Percentiles rank a stretch among this genome's conserved stretches.
Evolutionary conservation across 2,797 vertebrate genomes (phyloP).

Genomic region (Amphiprion clarkii): DNA sequence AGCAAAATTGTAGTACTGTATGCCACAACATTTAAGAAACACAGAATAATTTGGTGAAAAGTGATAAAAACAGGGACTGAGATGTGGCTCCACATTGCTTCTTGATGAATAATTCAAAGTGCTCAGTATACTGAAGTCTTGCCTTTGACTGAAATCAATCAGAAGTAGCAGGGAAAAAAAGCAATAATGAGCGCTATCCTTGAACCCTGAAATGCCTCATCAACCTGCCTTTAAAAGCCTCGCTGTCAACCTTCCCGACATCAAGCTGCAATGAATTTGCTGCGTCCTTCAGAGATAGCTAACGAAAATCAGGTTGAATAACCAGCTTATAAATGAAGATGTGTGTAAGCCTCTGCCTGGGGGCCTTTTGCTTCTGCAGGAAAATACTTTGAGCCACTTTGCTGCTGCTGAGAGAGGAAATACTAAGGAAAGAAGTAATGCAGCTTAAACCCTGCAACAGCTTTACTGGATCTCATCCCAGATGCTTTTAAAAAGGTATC

Average conservation of each 20-base stretch:
- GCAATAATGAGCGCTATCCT: background rate
- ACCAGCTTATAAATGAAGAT: conserved; percentile 34
- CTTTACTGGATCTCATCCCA: conserved; percentile 43
- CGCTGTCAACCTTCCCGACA: background rate
- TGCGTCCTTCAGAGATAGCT: conserved; percentile 32
- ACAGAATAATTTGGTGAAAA: background rate
- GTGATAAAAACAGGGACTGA: background rate
- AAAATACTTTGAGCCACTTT: conserved; percentile 49
- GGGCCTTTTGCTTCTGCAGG: conserved; percentile 35
- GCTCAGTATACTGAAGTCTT: background rate
- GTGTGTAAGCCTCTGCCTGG: conserved; percentile 18
- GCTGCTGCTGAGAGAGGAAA: conserved; percentile 33
- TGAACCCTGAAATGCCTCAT: conserved; percentile 15
- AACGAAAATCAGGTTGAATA: conserved; percentile 30
- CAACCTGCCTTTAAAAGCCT: conserved; percentile 1
- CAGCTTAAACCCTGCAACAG: conserved; percentile 45
- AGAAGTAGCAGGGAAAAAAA: background rate
- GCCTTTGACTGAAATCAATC: background rate
- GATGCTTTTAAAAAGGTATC: conserved; percentile 40
- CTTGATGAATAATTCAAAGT: background rate
- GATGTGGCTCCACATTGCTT: background rate
- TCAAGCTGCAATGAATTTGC: conserved; percentile 18
- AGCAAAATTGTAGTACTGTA: no score
- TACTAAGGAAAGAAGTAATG: conserved; percentile 26
- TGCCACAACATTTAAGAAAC: background rate